Evolutionary conservation across 2,113 vertebrate genomes (phyloP).

Genomic region (Ctenodactylus gundi): DNA sequence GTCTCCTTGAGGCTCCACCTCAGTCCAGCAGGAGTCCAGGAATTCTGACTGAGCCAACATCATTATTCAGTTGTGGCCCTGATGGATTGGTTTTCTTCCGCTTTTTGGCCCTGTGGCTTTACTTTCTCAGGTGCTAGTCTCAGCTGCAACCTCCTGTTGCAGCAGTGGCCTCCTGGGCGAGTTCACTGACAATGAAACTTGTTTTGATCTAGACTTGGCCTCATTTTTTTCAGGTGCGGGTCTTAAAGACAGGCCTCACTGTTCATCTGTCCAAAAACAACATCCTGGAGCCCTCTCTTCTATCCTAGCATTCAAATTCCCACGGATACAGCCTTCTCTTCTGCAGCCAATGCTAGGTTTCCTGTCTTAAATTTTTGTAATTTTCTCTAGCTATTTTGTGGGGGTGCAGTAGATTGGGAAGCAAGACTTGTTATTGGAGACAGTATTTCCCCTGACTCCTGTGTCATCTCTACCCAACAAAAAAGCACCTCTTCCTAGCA

Average conservation of each 20-base stretch:
- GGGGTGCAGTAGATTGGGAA: neutral
- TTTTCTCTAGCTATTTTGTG: neutral
- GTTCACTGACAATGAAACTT: neutral
- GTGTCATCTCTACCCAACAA: neutral
- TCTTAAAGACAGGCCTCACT: neutral
- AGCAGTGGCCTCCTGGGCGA: neutral
- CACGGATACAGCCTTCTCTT: neutral
- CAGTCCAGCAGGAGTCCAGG: neutral
- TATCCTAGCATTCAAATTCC: neutral
- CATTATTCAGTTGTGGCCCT: neutral
- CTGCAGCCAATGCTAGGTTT: neutral
- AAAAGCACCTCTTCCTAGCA: neutral
- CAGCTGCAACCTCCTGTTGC: neutral
- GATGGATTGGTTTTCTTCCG: neutral
- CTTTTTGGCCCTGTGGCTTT: neutral
- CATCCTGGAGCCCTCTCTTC: neutral
- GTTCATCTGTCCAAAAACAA: neutral
- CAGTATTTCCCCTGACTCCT: neutral
- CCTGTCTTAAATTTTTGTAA: neutral
- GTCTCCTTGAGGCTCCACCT: neutral
- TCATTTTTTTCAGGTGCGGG: neutral
- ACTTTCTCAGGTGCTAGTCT: neutral
- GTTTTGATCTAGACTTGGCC: neutral
- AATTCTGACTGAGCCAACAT: neutral
- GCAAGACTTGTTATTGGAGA: neutral